Evolutionary conservation across 2,113 vertebrate genomes (phyloP), one percentile per base, ranked within the genome.

Genomic region (Dipodomys merriami): DNA sequence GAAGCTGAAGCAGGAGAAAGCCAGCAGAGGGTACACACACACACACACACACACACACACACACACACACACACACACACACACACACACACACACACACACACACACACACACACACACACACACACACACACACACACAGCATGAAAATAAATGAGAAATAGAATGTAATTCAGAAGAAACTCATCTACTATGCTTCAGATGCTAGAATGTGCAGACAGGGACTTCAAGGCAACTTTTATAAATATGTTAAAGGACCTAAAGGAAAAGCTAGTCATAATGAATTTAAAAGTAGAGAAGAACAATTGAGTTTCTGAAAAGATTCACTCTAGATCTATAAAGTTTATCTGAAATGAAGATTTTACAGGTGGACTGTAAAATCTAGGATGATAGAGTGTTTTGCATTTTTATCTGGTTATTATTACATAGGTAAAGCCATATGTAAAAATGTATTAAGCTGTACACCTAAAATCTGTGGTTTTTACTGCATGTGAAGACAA

Each of bases 211-310:
- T 81, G 27, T 73, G 64, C 29, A 68, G 20, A 12, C 29, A 68
- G 20, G 6, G 57, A 64, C 57, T 64, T 77, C 25, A 77, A 91
- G 20, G 57, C 71, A 11, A 62, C 27, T 30, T 49, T 87, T 85
- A 91, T 81, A 88, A 92, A 35, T 74, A 82, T 83, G 16, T 69
- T 86, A 71, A 93, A 89, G 23, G 84, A 86, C 27, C 93, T 89
- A 79, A 85, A 91, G 90, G 74, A 92, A 81, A 94, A 86, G 4
- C 77, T 71, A 12, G 20, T 53, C 67, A 20, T 53, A 44, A 85
- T 82, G 67, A 88, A 67, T 30, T 88, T 33, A 33, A 71, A 91
- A 74, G 62, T 64, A 15, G 81, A 90, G 20, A 60, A 86, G 22
- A 68, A 27, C 12, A 39, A 57, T 68, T 16, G n/a, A 39, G 22